Percentiles rank a stretch among this genome's conserved stretches.
These are phyloP conservation scores for Brachyhypopomus gauderio DNA, from an alignment of 2,113 vertebrate genomes.

Conservation along the genomic window DNA sequence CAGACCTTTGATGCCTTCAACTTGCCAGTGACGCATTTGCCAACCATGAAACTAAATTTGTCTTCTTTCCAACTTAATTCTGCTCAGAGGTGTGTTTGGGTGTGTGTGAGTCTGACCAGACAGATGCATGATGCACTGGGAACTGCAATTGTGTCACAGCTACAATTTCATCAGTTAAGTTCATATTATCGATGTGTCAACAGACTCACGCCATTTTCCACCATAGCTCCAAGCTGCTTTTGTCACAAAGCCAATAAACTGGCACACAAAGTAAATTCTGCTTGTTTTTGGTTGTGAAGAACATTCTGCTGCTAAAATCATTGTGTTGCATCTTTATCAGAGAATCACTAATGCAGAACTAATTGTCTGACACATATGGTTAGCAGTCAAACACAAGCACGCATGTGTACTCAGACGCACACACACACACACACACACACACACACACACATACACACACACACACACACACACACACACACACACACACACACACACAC, in stretches of 20 bases:
- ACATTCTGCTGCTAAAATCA: not conserved
- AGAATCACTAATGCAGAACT: constrained; percentile 10
- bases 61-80: too few species aligned
- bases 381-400: not conserved
- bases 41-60: too few species aligned
- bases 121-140: too few species aligned
- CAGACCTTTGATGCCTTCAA: too few species aligned
- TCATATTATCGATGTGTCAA: not conserved
- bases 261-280: not conserved
- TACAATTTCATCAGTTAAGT: not conserved
- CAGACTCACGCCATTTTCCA: not conserved
- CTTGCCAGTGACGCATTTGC: too few species aligned
- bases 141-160: too few species aligned
- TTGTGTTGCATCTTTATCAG: constrained; percentile 9
- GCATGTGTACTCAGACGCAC: constrained; percentile 1
- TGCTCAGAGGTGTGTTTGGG: too few species aligned
- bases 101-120: too few species aligned
- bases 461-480: too few species aligned
- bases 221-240: not conserved
- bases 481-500: constrained; percentile 10
- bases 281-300: not conserved
- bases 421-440: not conserved
- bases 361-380: not conserved
- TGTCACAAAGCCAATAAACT: not conserved
- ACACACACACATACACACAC: too few species aligned